These are phyloP conservation scores for Cynaeus angustus DNA, from an alignment of 2,888 invertebrate genomes.

Conservation along the genomic window DNA sequence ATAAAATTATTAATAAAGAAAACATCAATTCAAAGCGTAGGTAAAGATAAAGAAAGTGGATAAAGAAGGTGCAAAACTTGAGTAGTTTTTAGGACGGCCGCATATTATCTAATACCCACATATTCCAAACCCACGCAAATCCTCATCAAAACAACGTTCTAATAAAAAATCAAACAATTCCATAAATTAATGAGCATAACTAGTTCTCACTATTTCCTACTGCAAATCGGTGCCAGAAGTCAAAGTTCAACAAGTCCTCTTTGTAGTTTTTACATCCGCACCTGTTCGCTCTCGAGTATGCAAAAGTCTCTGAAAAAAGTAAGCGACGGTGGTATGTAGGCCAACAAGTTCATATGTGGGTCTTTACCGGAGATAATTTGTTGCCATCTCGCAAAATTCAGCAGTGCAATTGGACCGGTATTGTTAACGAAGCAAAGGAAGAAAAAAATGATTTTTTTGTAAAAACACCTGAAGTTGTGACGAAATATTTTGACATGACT, in stretches of 20 bases:
- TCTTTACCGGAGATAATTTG: conserved; percentile 15
- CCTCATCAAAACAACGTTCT: too few relatives aligned
- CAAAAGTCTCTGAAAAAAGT: conserved; percentile 21
- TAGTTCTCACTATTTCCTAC: conserved; percentile 1
- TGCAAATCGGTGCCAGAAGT: conserved; percentile 20
- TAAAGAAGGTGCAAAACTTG: too few relatives aligned
- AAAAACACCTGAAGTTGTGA: neutral
- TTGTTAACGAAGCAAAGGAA: conserved; percentile 5
- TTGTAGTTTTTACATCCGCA: conserved; percentile 1
- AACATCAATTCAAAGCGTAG: too few relatives aligned
- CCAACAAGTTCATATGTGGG: conserved; percentile 27
- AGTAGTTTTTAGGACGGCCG: too few relatives aligned
- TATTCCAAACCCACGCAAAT: too few relatives aligned
- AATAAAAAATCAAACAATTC: neutral
- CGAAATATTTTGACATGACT: neutral
- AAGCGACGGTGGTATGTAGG: conserved; percentile 15
- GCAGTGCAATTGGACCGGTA: neutral
- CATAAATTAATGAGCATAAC: neutral
- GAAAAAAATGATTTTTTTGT: neutral
- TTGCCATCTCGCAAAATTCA: conserved; percentile 1
- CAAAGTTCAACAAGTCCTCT: conserved; percentile 10
- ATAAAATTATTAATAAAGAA: too few relatives aligned
- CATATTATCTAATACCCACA: too few relatives aligned
- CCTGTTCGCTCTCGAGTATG: conserved; percentile 20
- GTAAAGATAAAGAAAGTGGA: too few relatives aligned